Evolutionary conservation across 2,888 invertebrate species (phyloP).

Genomic region (Cantharis rustica): DNA sequence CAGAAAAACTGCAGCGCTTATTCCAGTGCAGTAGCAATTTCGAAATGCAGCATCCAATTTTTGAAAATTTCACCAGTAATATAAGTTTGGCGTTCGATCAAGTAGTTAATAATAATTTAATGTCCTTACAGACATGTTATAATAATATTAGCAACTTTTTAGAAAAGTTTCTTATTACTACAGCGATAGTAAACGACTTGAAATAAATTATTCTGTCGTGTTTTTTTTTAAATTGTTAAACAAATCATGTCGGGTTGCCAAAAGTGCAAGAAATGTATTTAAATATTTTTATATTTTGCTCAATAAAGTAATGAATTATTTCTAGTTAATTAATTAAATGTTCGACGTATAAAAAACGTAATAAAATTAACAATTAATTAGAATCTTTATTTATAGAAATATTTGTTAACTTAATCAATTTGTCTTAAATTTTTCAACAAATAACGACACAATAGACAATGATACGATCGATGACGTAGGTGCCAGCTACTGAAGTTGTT

Average conservation of each 20-base stretch:
- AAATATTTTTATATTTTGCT: not conserved
- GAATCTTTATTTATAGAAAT: not conserved
- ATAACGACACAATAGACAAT: not conserved
- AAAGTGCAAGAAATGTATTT: not conserved
- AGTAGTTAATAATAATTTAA: conserved; percentile 4
- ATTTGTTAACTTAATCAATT: not conserved
- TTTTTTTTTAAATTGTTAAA: not conserved
- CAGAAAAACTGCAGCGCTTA: conserved; percentile 18
- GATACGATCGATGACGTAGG: not conserved
- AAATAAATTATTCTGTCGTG: not conserved
- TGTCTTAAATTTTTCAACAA: not conserved
- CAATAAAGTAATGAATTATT: not conserved
- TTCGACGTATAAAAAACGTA: not conserved
- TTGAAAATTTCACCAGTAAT: conserved; percentile 3
- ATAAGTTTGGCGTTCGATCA: not conserved
- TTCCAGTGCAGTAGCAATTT: conserved; percentile 19
- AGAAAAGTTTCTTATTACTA: not conserved
- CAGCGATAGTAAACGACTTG: not conserved
- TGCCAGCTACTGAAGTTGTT: not conserved
- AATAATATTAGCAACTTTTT: conserved; percentile 8
- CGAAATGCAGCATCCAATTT: not conserved
- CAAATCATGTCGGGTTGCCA: not conserved
- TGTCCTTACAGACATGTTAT: conserved; percentile 3
- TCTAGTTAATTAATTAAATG: not conserved
- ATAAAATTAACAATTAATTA: not conserved